These are phyloP conservation scores for Lomographa bimaculata DNA, from an alignment of 2,888 invertebrate species.

Conservation along the genomic window DNA sequence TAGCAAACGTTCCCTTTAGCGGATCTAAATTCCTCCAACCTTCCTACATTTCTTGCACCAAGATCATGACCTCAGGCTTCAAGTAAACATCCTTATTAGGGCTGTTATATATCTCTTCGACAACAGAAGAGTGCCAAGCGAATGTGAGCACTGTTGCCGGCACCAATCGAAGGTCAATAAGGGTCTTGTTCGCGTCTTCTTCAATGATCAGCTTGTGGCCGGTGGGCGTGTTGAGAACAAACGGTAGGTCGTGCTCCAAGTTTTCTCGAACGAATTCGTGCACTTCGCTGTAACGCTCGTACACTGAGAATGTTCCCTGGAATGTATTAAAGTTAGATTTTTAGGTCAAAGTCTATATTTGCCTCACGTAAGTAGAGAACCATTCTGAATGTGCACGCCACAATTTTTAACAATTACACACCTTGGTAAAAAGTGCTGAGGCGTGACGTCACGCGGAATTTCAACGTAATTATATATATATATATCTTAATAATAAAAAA, in stretches of 20 bases:
- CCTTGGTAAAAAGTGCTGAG: too few species aligned
- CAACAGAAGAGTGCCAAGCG: conserved; percentile 84
- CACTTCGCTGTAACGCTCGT: conserved; percentile 90
- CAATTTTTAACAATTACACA: too few species aligned
- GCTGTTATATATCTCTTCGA: conserved; percentile 75
- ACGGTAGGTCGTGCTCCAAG: conserved; percentile 87
- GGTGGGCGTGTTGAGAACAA: conserved; percentile 86
- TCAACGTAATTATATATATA: too few species aligned
- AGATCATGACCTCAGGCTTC: conserved; percentile 90
- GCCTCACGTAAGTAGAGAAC: too few species aligned
- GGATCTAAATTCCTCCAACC: too few species aligned
- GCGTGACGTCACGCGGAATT: too few species aligned
- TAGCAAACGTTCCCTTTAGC: too few species aligned
- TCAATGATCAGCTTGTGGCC: conserved; percentile 86
- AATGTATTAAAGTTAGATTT: too few species aligned
- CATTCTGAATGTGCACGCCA: too few species aligned
- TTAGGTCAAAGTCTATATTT: too few species aligned
- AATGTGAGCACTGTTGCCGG: conserved; percentile 93
- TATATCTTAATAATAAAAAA: too few species aligned
- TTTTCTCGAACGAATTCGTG: conserved; percentile 91
- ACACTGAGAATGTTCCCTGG: conserved; percentile 94
- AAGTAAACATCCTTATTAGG: conserved; percentile 85
- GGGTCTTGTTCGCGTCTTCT: conserved; percentile 87
- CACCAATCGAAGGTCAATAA: conserved; percentile 91
- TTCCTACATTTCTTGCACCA: conserved; percentile 86